Conservation (phyloP, 2,888 invertebrate species). For the Tinea trinotella region DNA sequence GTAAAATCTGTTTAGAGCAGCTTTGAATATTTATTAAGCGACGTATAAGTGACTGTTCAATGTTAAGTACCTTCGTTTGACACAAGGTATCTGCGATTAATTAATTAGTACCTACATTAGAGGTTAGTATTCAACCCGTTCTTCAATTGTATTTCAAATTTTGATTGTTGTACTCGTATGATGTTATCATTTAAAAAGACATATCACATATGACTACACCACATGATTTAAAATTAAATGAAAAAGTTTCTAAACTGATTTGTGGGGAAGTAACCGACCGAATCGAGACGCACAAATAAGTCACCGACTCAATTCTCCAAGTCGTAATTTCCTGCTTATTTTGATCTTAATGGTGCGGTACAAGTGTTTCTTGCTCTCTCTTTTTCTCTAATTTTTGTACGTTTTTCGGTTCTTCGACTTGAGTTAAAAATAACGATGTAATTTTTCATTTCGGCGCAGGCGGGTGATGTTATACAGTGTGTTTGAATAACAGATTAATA, state of each 20-base stretch:
- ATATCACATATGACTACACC: too few relatives aligned
- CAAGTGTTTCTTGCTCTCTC: constrained; percentile 64
- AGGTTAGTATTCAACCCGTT: too few relatives aligned
- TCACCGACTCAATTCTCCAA: constrained; percentile 42
- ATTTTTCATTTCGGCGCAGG: constrained; percentile 69
- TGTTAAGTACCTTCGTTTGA: too few relatives aligned
- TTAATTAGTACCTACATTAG: too few relatives aligned
- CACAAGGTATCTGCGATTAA: too few relatives aligned
- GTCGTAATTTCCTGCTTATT: constrained; percentile 69
- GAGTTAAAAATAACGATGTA: constrained; percentile 68
- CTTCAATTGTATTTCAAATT: too few relatives aligned
- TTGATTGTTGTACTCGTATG: too few relatives aligned
- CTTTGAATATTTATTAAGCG: constrained; percentile 17
- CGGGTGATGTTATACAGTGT: constrained; percentile 61
- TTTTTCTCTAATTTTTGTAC: constrained; percentile 69
- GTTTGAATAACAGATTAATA: constrained; percentile 28
- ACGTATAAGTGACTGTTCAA: too few relatives aligned
- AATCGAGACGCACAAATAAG: constrained; percentile 65
- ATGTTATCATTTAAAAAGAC: too few relatives aligned
- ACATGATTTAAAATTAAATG: too few relatives aligned
- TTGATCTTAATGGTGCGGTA: constrained; percentile 70
- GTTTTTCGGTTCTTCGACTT: constrained; percentile 63
- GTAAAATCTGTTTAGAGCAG: not conserved
- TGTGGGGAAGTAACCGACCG: constrained; percentile 49
- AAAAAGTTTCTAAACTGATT: constrained; percentile 14